These are phyloP conservation scores for Melanerpes formicivorus DNA, from an alignment of 2,113 vertebrate genomes.

Conservation along the genomic window DNA sequence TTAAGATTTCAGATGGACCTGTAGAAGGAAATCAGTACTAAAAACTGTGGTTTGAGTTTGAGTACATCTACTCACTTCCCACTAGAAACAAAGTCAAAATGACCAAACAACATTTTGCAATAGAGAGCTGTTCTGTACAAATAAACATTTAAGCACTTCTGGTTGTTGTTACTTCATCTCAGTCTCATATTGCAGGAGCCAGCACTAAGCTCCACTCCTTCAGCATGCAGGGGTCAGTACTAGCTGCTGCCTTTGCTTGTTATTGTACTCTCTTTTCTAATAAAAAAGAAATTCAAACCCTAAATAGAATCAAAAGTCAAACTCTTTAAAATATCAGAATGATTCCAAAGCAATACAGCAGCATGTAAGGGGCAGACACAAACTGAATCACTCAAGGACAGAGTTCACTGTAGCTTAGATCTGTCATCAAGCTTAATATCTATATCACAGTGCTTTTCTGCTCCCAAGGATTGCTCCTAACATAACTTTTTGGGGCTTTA, in stretches of 20 bases:
- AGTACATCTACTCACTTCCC: not conserved
- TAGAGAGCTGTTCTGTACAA: not conserved
- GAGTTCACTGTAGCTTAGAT: not conserved
- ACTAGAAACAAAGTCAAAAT: not conserved
- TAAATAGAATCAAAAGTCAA: not conserved
- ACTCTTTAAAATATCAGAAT: not conserved
- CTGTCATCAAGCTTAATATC: not conserved
- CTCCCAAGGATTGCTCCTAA: not conserved
- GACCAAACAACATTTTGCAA: constrained; percentile 7
- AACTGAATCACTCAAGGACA: not conserved
- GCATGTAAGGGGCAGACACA: not conserved
- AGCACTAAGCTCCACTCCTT: not conserved
- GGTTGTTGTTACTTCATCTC: constrained; percentile 19
- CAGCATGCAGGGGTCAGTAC: not conserved
- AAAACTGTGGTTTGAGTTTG: not conserved
- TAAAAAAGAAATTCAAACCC: not conserved
- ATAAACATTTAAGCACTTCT: not conserved
- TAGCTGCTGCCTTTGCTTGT: not conserved
- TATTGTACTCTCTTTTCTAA: not conserved
- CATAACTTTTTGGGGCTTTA: not conserved
- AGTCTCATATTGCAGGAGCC: not conserved
- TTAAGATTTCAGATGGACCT: not conserved
- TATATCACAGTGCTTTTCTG: not conserved
- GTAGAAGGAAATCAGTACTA: not conserved
- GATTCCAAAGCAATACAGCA: not conserved